These are phyloP conservation scores for Spinus olivaceus DNA, from an alignment of 2,797 vertebrate genomes.

Conservation along the genomic window DNA sequence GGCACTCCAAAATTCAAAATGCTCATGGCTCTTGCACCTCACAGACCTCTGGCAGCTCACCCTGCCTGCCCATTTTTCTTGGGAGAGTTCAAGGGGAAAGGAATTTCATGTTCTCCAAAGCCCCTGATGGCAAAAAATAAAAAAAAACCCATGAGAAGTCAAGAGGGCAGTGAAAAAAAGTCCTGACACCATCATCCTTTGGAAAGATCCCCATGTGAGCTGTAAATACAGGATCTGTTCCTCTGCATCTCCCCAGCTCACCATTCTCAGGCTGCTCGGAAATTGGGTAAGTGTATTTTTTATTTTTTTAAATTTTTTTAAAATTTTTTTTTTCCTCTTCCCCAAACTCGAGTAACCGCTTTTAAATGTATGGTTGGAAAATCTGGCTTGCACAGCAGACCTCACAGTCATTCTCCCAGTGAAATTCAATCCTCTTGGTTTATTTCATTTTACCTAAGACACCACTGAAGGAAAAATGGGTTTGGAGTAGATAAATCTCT, in stretches of 20 bases:
- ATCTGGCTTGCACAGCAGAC: slow-evolving; percentile 70
- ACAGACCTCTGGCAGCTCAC: not conserved
- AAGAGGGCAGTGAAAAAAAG: not conserved
- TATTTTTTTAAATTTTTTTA: not conserved
- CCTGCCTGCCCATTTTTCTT: slow-evolving; percentile 51
- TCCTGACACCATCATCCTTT: not conserved
- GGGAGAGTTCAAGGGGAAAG: slow-evolving; percentile 21
- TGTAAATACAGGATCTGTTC: slow-evolving; percentile 25
- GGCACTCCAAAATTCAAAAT: not conserved
- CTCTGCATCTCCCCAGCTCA: slow-evolving; percentile 36
- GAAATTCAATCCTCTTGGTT: slow-evolving; percentile 71
- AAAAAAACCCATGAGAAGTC: not conserved
- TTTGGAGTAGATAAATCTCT: slow-evolving; percentile 62
- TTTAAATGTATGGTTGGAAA: slow-evolving; percentile 74
- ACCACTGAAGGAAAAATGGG: slow-evolving; percentile 59
- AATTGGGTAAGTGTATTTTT: slow-evolving; percentile 63
- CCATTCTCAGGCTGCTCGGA: slow-evolving; percentile 70
- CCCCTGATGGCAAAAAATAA: slow-evolving; percentile 20
- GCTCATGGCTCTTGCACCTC: slow-evolving; percentile 4
- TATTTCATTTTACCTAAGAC: slow-evolving; percentile 66
- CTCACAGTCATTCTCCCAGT: slow-evolving; percentile 74
- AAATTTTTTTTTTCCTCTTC: not conserved
- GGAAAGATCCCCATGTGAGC: not conserved
- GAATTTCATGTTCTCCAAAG: slow-evolving; percentile 19
- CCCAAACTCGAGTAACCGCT: slow-evolving; percentile 72